Percentiles rank a stretch among this genome's conserved stretches.
Conservation (phyloP, 2,113 vertebrate species). For the Parotia lawesii region DNA sequence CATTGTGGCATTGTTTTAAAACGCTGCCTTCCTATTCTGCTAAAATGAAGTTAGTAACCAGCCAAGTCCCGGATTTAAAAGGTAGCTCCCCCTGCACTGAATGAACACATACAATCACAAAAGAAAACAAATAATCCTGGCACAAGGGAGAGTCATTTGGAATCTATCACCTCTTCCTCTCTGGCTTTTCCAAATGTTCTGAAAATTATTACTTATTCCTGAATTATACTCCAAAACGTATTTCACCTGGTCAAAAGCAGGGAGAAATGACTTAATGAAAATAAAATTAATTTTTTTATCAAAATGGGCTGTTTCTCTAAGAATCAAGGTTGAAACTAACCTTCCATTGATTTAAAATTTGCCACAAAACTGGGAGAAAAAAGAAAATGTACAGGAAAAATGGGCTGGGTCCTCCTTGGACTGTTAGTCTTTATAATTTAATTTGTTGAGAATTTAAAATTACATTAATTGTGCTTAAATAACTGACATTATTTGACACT, state of each 20-base stretch:
- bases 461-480: conserved; percentile 86
- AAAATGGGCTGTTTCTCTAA: conserved; percentile 36
- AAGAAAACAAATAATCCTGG: conserved; percentile 5
- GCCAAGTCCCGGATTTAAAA: background rate
- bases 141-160: background rate
- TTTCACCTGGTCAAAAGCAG: background rate
- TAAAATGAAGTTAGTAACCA: background rate
- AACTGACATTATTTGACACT: conserved; percentile 86
- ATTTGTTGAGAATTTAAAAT: conserved; percentile 88
- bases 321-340: conserved; percentile 42
- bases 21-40: background rate
- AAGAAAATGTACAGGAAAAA: conserved; percentile 62
- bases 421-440: conserved; percentile 80
- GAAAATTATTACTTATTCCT: background rate
- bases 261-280: background rate
- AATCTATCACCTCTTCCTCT: background rate
- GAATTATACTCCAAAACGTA: background rate
- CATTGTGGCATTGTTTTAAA: conserved; percentile 9
- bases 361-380: conserved; percentile 51
- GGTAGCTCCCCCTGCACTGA: background rate
- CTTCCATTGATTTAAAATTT: conserved; percentile 68
- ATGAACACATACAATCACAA: background rate
- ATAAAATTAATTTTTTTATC: conserved; percentile 16
- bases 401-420: conserved; percentile 73
- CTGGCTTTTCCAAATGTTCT: background rate